These are phyloP conservation scores for Nezara viridula DNA, from an alignment of 2,888 invertebrate genomes.

Conservation along the genomic window DNA sequence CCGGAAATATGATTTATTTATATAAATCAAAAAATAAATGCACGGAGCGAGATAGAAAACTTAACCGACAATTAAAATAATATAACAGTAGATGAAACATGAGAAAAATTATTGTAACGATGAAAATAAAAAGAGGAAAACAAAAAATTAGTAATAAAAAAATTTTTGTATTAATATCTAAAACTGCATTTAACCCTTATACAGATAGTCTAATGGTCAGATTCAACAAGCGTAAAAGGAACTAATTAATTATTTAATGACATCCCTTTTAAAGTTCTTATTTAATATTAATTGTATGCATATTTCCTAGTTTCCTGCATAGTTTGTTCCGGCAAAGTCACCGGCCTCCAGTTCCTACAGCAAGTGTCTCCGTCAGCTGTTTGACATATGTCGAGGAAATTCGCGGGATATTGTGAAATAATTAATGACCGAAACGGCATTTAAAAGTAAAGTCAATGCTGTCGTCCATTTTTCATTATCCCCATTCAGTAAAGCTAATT, in stretches of 20 bases:
- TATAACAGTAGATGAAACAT: too few species aligned
- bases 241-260: neutral
- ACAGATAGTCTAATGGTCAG: neutral
- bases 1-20: too few species aligned
- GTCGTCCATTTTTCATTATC: neutral
- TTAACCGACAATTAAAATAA: too few species aligned
- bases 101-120: too few species aligned
- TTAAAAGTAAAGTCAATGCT: neutral
- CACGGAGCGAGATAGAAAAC: too few species aligned
- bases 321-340: neutral
- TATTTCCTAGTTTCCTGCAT: neutral
- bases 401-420: neutral
- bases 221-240: neutral
- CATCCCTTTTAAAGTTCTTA: neutral
- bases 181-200: neutral
- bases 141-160: too few species aligned
- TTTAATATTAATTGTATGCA: neutral
- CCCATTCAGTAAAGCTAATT: neutral
- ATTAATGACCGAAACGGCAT: neutral
- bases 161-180: too few species aligned
- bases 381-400: conserved; percentile 44
- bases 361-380: conserved; percentile 32
- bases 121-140: too few species aligned
- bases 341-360: neutral
- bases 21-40: too few species aligned